These are phyloP conservation scores for Cairina moschata DNA, from an alignment of 2,113 vertebrate species.

Conservation along the genomic window DNA sequence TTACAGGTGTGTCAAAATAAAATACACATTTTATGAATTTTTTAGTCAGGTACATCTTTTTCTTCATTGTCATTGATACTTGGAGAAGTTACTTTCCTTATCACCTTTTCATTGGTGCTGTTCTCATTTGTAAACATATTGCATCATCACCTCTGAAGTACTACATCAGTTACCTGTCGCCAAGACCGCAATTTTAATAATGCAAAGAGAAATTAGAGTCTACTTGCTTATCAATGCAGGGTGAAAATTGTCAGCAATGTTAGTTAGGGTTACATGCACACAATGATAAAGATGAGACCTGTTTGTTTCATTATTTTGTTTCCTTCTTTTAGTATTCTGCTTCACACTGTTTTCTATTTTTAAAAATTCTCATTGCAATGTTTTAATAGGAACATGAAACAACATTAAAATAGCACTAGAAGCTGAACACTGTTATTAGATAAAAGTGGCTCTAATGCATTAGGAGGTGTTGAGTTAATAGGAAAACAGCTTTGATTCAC, in stretches of 20 bases:
- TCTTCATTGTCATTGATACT: not conserved
- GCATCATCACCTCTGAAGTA: conserved; percentile 29
- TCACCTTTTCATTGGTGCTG: not conserved
- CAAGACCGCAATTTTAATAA: conserved; percentile 1
- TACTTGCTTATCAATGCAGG: not conserved
- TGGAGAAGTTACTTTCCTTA: not conserved
- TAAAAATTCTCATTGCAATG: not conserved
- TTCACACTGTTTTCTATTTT: not conserved
- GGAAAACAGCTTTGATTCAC: conserved; percentile 71
- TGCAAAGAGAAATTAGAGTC: not conserved
- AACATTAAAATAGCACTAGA: conserved; percentile 2
- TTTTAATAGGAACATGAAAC: conserved; percentile 14
- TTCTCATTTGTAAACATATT: not conserved
- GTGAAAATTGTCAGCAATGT: not conserved
- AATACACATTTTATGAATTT: not conserved
- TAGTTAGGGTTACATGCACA: not conserved
- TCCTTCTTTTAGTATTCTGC: not conserved
- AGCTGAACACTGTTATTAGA: conserved; percentile 62
- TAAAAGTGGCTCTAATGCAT: conserved; percentile 64
- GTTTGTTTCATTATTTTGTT: not conserved
- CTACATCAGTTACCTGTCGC: conserved; percentile 43
- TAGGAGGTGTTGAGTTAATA: conserved; percentile 75
- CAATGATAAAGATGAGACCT: not conserved
- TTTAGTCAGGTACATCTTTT: not conserved
- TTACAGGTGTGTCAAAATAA: not conserved